phyloP scores from a whole-genome alignment of 2,113 vertebrate species.

The Pangasianodon gigas region DNA sequence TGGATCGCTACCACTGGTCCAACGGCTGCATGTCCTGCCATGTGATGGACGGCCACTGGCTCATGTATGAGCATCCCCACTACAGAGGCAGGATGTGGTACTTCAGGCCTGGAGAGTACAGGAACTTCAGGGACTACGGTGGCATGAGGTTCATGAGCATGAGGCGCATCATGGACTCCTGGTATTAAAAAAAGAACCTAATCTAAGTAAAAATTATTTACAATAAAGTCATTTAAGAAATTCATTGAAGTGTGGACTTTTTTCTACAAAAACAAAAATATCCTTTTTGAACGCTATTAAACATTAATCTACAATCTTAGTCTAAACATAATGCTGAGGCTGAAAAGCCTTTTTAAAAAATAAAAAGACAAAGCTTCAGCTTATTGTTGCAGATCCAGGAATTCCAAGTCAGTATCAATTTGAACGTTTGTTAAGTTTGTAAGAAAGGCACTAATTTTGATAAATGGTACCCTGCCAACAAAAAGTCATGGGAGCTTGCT shows the following conservation, averaged over 20 bases:
- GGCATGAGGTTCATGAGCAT: slow-evolving; percentile 20
- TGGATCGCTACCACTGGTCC: slow-evolving; percentile 41
- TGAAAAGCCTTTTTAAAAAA: not conserved
- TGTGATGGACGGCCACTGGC: slow-evolving; percentile 66
- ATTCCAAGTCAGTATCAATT: not conserved
- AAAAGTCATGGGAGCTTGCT: not conserved
- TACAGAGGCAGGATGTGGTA: slow-evolving; percentile 58
- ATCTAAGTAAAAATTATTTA: not conserved
- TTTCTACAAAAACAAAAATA: not conserved
- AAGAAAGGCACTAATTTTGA: not conserved
- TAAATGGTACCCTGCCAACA: not conserved
- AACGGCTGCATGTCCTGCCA: slow-evolving; percentile 55
- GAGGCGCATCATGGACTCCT: slow-evolving; percentile 12
- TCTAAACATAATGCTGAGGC: not conserved
- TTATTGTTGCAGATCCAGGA: not conserved
- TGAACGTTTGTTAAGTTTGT: not conserved
- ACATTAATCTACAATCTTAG: not conserved
- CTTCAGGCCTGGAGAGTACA: slow-evolving; percentile 55
- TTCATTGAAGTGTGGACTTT: not conserved
- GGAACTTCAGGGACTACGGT: slow-evolving; percentile 13
- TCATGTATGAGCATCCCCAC: slow-evolving; percentile 60
- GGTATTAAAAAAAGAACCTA: slow-evolving; percentile 3
- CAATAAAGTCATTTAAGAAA: not conserved
- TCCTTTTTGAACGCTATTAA: not conserved
- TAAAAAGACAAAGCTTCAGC: not conserved